Conservation (phyloP, 2,797 vertebrate genomes). For the Premnoplex brunnescens region DNA sequence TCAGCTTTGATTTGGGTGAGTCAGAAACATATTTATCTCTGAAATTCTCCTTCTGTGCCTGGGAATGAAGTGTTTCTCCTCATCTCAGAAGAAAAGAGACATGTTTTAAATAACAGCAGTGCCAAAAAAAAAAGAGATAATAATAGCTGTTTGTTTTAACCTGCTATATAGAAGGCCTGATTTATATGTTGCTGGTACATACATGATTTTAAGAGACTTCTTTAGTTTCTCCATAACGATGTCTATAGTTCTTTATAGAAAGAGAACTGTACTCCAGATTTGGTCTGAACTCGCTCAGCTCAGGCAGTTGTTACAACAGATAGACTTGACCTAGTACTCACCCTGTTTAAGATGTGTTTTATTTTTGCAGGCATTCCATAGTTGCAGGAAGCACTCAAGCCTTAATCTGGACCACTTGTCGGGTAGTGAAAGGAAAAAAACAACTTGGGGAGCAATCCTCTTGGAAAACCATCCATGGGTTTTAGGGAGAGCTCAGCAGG, state of each 20-base stretch:
- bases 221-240: not conserved
- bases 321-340: constrained; percentile 21
- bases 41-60: constrained; percentile 35
- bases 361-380: constrained; percentile 19
- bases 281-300: not conserved
- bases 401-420: constrained; percentile 31
- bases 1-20: constrained; percentile 57
- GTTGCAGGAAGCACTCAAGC: constrained; percentile 21
- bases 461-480: not conserved
- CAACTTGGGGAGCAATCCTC: not conserved
- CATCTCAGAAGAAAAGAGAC: constrained; percentile 1
- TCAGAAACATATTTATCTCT: constrained; percentile 54
- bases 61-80: constrained; percentile 29
- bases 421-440: not conserved
- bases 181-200: not conserved
- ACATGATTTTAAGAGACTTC: constrained; percentile 6
- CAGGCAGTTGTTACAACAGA: not conserved
- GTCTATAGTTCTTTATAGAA: not conserved
- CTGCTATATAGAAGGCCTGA: not conserved
- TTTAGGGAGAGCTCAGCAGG: constrained; percentile 9
- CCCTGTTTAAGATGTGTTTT: constrained; percentile 39
- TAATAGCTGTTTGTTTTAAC: constrained; percentile 14
- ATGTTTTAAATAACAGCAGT: not conserved
- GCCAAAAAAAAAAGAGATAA: not conserved
- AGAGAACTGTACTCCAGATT: not conserved